Percentiles rank a stretch among this genome's conserved stretches.
Evolutionary conservation across 1,140 invertebrate species (phyloP).

Genomic region (Drosophila busckii): DNA sequence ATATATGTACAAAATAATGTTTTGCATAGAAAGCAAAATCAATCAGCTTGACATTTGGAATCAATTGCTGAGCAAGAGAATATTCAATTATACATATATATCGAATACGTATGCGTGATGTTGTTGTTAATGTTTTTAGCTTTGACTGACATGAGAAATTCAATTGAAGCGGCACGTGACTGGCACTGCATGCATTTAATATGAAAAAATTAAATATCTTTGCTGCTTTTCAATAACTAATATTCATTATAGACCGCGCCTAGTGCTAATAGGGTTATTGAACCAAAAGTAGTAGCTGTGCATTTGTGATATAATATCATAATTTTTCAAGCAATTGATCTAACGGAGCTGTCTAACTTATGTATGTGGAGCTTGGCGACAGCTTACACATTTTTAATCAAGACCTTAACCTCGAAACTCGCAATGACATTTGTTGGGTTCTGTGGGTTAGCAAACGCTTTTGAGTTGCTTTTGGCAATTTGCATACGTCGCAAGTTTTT

Average conservation of each 20-base stretch:
- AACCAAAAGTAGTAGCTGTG: slow-evolving; percentile 6
- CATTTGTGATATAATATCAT: slow-evolving; percentile 37
- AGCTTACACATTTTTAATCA: slow-evolving; percentile 29
- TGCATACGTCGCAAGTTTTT: slow-evolving; percentile 26
- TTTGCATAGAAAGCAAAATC: slow-evolving; percentile 8
- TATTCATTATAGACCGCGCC: slow-evolving; percentile 9
- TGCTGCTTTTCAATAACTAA: slow-evolving; percentile 5
- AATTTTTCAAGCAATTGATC: slow-evolving; percentile 10
- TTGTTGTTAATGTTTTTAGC: no score
- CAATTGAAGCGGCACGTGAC: slow-evolving; percentile 18
- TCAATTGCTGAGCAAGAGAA: slow-evolving; percentile 14
- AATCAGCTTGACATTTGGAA: neutral
- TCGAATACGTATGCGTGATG: no score
- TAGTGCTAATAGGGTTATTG: slow-evolving; percentile 38
- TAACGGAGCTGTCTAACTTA: neutral
- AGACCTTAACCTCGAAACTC: slow-evolving; percentile 57
- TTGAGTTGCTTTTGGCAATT: slow-evolving; percentile 19
- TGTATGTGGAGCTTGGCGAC: slow-evolving; percentile 20
- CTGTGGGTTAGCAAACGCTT: slow-evolving; percentile 39
- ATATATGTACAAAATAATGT: neutral
- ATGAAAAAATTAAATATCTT: slow-evolving; percentile 9
- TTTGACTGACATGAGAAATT: slow-evolving; percentile 19
- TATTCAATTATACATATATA: no score
- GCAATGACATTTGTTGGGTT: slow-evolving; percentile 7
- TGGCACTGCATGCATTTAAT: neutral